Evolutionary conservation across 2,888 invertebrate species (phyloP).

Genomic region (Alsophila aescularia): DNA sequence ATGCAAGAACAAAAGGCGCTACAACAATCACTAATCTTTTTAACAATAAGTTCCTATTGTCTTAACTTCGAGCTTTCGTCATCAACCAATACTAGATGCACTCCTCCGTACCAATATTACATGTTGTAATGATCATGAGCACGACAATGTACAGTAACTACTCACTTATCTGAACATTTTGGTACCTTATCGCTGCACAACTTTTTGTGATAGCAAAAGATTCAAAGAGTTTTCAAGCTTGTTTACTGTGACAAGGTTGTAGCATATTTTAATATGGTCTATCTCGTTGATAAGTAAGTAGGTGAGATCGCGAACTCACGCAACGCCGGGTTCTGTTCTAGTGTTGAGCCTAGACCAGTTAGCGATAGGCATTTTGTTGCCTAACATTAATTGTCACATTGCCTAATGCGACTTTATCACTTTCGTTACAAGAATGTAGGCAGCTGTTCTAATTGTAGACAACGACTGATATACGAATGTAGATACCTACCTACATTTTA

Average conservation of each 20-base stretch:
- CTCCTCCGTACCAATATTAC: too few relatives aligned
- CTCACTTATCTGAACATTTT: background rate
- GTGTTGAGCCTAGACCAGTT: constrained; percentile 57
- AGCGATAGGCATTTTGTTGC: constrained; percentile 59
- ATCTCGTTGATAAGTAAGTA: constrained; percentile 14
- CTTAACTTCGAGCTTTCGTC: constrained; percentile 12
- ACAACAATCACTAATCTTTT: background rate
- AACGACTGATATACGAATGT: too few relatives aligned
- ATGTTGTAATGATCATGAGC: constrained; percentile 12
- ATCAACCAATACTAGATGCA: constrained; percentile 10
- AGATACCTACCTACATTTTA: too few relatives aligned
- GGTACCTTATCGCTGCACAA: background rate
- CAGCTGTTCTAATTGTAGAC: constrained; percentile 15
- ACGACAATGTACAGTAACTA: constrained; percentile 10
- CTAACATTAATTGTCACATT: constrained; percentile 60
- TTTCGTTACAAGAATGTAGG: constrained; percentile 14
- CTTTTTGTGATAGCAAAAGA: background rate
- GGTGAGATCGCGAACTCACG: constrained; percentile 40
- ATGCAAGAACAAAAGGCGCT: background rate
- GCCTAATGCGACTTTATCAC: constrained; percentile 53
- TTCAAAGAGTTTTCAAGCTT: background rate
- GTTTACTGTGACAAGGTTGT: constrained; percentile 2
- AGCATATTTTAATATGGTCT: background rate
- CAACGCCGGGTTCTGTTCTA: constrained; percentile 53
- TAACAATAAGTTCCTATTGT: constrained; percentile 16